Percentiles rank a stretch among this genome's conserved stretches.
Conservation (phyloP, 2,797 vertebrate genomes). For the Garrulus glandarius region DNA sequence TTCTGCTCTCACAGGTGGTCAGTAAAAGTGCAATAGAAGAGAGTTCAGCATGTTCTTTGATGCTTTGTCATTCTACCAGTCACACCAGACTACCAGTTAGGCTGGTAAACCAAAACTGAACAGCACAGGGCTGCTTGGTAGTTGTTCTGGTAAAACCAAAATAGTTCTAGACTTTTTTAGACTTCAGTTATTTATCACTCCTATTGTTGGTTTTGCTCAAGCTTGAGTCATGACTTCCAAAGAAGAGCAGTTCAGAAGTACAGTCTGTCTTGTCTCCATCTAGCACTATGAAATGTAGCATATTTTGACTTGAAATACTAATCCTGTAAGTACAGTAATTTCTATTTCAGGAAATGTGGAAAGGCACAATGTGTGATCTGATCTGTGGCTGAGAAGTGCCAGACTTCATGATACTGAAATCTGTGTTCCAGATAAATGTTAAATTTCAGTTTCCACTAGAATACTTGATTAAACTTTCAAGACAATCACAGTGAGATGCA, state of each 20-base stretch:
- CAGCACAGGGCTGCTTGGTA: background rate
- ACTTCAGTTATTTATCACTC: background rate
- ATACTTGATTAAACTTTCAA: background rate
- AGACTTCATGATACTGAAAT: background rate
- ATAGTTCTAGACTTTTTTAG: background rate
- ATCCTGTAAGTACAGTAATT: background rate
- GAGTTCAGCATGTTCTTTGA: background rate
- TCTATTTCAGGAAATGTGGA: background rate
- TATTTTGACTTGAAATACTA: background rate
- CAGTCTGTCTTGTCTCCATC: background rate
- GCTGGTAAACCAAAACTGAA: background rate
- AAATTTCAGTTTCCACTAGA: background rate
- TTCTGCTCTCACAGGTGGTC: background rate
- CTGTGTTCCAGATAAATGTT: background rate
- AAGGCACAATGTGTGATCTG: background rate
- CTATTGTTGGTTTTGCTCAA: background rate
- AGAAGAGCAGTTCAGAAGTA: background rate
- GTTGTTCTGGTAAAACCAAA: background rate
- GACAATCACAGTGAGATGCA: background rate
- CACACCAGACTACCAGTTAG: background rate
- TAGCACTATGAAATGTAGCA: background rate
- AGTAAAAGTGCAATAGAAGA: background rate
- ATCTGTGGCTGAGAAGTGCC: background rate
- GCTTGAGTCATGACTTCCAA: background rate
- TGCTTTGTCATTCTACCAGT: background rate